Conservation (phyloP, 2,888 invertebrate species). For the Chesias legatella region DNA sequence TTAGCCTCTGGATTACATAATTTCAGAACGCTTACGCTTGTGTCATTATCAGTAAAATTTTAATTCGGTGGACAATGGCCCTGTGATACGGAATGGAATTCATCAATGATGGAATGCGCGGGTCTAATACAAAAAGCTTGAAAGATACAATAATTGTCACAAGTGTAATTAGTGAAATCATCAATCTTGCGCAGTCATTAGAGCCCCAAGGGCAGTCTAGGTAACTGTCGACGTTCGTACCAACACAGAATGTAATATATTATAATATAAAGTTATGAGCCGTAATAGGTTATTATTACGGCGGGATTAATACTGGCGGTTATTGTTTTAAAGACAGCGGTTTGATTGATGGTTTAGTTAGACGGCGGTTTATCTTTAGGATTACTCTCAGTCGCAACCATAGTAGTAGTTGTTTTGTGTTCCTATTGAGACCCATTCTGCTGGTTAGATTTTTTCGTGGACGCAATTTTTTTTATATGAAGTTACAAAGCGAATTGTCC, state of each 20-base stretch:
- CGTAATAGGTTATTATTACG: conserved; percentile 68
- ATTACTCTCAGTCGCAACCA: background rate
- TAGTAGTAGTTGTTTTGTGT: too few species aligned
- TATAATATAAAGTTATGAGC: conserved; percentile 61
- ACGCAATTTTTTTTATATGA: too few species aligned
- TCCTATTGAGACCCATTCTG: too few species aligned
- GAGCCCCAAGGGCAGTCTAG: conserved; percentile 69
- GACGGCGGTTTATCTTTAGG: conserved; percentile 26
- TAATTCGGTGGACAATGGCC: too few species aligned
- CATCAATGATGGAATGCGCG: conserved; percentile 25
- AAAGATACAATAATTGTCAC: conserved; percentile 70
- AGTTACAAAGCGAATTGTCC: too few species aligned
- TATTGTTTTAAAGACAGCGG: conserved; percentile 74
- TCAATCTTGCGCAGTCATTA: conserved; percentile 73
- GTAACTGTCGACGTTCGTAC: conserved; percentile 67
- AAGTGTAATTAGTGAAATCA: conserved; percentile 72
- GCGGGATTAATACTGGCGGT: conserved; percentile 62
- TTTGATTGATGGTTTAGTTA: conserved; percentile 64
- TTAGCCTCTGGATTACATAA: too few species aligned
- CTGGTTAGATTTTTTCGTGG: too few species aligned
- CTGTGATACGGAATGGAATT: conserved; percentile 16
- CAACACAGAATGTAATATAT: conserved; percentile 9
- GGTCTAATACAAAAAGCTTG: conserved; percentile 55
- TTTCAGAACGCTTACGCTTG: too few species aligned
- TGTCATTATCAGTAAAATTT: too few species aligned